Base-by-base conservation (phyloP, 2,888 invertebrate species). In the Trachelus tabidus region DNA sequence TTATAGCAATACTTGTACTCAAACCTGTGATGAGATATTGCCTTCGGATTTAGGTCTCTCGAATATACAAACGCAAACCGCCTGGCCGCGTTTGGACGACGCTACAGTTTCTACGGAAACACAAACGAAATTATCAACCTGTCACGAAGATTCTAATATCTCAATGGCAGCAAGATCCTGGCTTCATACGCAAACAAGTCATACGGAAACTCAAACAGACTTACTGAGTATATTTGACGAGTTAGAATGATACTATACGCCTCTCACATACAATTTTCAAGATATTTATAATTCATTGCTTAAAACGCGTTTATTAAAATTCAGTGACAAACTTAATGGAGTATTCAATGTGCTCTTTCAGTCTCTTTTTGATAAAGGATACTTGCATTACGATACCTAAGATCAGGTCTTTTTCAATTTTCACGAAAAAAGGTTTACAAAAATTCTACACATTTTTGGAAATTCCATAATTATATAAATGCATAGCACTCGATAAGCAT, bases 31-130 rank as follows among this genome's bases (percentile, higher is more conserved):
- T 79, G 93, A 94, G 74, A 92, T 93, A 71, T 88, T 94, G 37
- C 88, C 93, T 4, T 89, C 92, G 9, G 94, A 94, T 83, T 90
- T 95, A 40, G 93, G 92, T n/a, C 90, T 94, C 69, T 92, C 93
- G 33, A 93, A 94, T 83, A 95, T 93, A 79, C 94, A 95, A 86
- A 95, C 95, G 0, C 95, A 95, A 88, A 95, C 95, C 1, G 92
- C 93, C 73, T 94, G 93, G 93, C 91, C 93, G 0, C 89, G 89
- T 77, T 91, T 92, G n/a, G 93, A 93, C 77, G 94, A 94, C 81
- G 89, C 93, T 40, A 91, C 94, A 30, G 93, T 93, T 3, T 94
- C 94, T 2, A 93, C 94, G 0, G 94, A 94, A 88, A 94, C 94
- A 15, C 94, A 94, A 88, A 94, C 94, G 0, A 89, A 88, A 77